A percentile compares a stretch with the other conserved stretches of the same genome.
Evolutionary conservation across 2,797 vertebrate genomes (phyloP).

Genomic region (Euthynnus affinis): DNA sequence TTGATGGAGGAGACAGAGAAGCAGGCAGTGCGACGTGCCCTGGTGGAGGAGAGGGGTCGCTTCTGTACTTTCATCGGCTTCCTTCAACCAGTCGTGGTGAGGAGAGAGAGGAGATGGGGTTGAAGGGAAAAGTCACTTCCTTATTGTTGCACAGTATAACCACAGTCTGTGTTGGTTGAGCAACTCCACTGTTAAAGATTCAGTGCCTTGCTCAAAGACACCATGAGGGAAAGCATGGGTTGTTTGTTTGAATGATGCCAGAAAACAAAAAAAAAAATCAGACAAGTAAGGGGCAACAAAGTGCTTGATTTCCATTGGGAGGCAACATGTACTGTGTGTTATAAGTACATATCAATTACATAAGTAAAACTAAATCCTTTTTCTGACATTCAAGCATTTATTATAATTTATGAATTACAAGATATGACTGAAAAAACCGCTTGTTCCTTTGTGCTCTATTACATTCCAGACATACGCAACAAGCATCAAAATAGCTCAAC

Average conservation of each 20-base stretch:
- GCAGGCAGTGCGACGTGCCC: conserved; percentile 94
- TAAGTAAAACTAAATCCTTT: too few species aligned
- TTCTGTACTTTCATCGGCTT: conserved; percentile 97
- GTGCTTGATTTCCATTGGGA: neutral
- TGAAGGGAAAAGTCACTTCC: too few species aligned
- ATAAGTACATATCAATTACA: too few species aligned
- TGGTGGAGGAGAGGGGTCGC: conserved; percentile 94
- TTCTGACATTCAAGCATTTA: neutral
- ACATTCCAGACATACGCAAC: too few species aligned
- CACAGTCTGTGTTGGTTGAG: neutral
- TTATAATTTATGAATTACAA: neutral
- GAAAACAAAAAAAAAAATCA: neutral
- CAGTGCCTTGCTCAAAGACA: neutral
- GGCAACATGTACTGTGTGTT: neutral
- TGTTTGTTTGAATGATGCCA: neutral
- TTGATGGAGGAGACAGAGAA: conserved; percentile 98
- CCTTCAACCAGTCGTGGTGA: conserved; percentile 96
- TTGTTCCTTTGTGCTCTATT: too few species aligned
- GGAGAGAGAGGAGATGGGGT: conserved; percentile 20
- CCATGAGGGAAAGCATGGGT: neutral
- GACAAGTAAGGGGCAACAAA: too few species aligned
- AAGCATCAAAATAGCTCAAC: too few species aligned
- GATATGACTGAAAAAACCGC: neutral
- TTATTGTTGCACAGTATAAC: neutral
- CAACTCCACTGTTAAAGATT: neutral